Conservation (phyloP, 2,797 vertebrate species). For the Dicrostonyx torquatus region DNA sequence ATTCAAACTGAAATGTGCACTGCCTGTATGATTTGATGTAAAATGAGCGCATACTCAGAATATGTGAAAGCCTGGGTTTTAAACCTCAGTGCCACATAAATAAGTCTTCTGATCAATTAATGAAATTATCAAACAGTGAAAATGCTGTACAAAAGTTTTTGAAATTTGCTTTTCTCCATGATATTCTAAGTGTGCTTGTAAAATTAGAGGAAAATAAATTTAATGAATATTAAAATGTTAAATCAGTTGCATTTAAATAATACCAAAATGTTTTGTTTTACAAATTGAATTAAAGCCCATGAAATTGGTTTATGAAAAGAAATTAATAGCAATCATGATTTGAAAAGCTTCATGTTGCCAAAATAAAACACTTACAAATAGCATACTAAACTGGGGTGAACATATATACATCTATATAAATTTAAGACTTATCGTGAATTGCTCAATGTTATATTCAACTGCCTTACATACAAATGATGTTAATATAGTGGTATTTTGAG, state of each 20-base stretch:
- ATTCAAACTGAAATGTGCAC: neutral
- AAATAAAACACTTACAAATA: neutral
- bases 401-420: neutral
- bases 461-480: neutral
- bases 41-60: neutral
- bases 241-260: constrained; percentile 9
- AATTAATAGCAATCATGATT: neutral
- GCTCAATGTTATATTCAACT: neutral
- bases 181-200: neutral
- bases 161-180: neutral
- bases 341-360: neutral
- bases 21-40: neutral
- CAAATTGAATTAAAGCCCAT: neutral
- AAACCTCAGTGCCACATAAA: neutral
- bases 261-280: neutral
- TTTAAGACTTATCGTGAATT: neutral
- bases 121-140: neutral
- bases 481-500: neutral
- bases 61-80: neutral
- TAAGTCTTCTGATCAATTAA: neutral
- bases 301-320: neutral
- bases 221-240: neutral
- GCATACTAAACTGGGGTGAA: neutral
- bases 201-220: neutral
- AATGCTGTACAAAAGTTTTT: neutral